phyloP scores from a whole-genome alignment of 1,140 invertebrate species.

The Dreissena rostriformis region DNA sequence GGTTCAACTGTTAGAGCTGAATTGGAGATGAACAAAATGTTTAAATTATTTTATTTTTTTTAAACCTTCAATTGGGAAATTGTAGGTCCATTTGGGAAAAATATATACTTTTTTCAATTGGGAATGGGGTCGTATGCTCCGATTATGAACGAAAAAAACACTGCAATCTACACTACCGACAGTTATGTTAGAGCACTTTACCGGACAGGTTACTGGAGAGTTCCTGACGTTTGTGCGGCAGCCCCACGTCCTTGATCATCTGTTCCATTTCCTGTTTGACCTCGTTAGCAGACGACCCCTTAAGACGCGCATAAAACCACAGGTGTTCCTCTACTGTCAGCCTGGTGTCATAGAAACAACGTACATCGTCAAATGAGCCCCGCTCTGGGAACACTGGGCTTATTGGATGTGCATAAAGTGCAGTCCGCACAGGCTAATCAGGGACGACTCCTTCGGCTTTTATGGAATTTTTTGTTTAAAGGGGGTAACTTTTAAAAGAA shows the following conservation, averaged over 20 bases:
- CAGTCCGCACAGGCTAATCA: too few relatives aligned
- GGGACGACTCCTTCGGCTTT: too few relatives aligned
- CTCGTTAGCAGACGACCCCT: conserved; percentile 77
- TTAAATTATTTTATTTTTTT: too few relatives aligned
- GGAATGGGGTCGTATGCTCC: not conserved
- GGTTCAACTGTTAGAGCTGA: too few relatives aligned
- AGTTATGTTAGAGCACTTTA: conserved; percentile 51
- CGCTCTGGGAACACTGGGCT: too few relatives aligned
- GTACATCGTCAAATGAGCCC: not conserved
- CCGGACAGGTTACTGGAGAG: conserved; percentile 83
- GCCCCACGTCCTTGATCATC: conserved; percentile 82
- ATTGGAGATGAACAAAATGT: too few relatives aligned
- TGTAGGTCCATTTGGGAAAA: not conserved
- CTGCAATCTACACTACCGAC: not conserved
- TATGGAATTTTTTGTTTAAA: too few relatives aligned
- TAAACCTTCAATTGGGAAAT: too few relatives aligned
- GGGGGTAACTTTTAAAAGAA: too few relatives aligned
- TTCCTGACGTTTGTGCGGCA: conserved; percentile 83
- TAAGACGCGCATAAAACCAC: conserved; percentile 81
- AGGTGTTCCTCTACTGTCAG: conserved; percentile 82
- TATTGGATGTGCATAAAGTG: too few relatives aligned
- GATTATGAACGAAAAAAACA: too few relatives aligned
- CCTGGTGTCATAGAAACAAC: conserved; percentile 71
- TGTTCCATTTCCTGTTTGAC: conserved; percentile 76
- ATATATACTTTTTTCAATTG: not conserved